Evolutionary conservation across 2,113 vertebrate genomes (phyloP), one percentile per base, ranked within the genome.

Genomic region (Myodes glareolus): DNA sequence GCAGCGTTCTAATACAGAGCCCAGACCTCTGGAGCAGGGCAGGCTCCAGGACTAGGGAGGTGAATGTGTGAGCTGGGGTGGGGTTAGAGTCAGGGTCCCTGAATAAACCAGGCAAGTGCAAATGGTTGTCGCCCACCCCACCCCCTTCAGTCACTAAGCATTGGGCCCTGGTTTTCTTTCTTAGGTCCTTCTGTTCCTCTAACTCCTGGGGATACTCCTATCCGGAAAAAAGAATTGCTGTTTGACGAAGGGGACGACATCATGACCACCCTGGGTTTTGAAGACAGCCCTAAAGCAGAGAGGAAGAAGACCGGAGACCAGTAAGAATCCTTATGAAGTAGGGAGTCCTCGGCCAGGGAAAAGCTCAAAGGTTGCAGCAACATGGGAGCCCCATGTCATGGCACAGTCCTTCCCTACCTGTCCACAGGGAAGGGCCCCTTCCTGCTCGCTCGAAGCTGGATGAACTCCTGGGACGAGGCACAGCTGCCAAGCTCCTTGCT

Each of bases 171-270:
- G 85, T 92, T 87, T 80, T 86, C 6, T 90, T 77, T 65, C 61
- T 1, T 84, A 98, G 98, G 97, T 39, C 88, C 90, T 5, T 55
- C 91, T 39, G 3, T 92, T 8, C 81, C 90, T 3, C 90, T 86
- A 8, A 90, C 76, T 0, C 95, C 97, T 70, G 88, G 55, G 80
- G 98, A 97, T 58, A 96, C 96, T 65, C 96, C 97, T 0, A 13
- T 91, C 63, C 94, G 39, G 61, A 99, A 97, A 85, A 98, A 82
- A 16, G 98, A 99, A 7, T 75, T 99, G 27, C 97, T 61, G 0
- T 99, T 99, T 95, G 99, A 99, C 2, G 99, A 99, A 23, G 98
- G 96, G 70, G 99, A 99, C 0, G 99, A 99, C 94, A 88, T 99
- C 36, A 99, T 99, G 98, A 98, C 99, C 14, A 95, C 98, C 0